phyloP scores from a whole-genome alignment of 2,888 invertebrate species.

The Tachystola acroxantha region DNA sequence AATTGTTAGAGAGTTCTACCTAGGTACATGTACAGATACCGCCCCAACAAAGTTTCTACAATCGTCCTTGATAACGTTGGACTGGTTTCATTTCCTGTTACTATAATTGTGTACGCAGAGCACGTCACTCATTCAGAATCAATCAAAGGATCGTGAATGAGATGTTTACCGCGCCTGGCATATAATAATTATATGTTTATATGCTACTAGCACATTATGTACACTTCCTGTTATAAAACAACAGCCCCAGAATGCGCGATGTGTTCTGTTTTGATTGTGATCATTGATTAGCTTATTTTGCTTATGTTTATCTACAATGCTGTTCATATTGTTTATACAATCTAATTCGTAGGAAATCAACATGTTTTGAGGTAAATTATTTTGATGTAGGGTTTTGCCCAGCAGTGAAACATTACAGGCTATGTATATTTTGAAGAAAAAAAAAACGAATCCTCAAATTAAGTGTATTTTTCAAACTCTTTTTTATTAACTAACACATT shows the following conservation, averaged over 20 bases:
- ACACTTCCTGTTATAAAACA: constrained; percentile 54
- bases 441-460: no score
- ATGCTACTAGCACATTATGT: constrained; percentile 40
- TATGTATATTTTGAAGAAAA: no score
- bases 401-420: not conserved
- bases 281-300: not conserved
- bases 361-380: no score
- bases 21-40: no score
- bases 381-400: no score
- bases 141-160: constrained; percentile 74
- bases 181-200: constrained; percentile 27
- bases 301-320: no score
- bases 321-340: no score
- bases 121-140: constrained; percentile 73
- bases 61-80: constrained; percentile 68
- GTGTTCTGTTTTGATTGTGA: no score
- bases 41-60: not conserved
- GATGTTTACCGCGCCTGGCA: constrained; percentile 59
- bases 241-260: constrained; percentile 3
- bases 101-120: constrained; percentile 62
- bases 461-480: no score
- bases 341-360: no score
- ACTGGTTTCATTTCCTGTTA: constrained; percentile 70
- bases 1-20: not conserved
- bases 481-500: no score